A percentile compares a stretch with the other conserved stretches of the same genome.
Evolutionary conservation across 1,140 invertebrate species (phyloP).

Genomic region (Gryon sp.): DNA sequence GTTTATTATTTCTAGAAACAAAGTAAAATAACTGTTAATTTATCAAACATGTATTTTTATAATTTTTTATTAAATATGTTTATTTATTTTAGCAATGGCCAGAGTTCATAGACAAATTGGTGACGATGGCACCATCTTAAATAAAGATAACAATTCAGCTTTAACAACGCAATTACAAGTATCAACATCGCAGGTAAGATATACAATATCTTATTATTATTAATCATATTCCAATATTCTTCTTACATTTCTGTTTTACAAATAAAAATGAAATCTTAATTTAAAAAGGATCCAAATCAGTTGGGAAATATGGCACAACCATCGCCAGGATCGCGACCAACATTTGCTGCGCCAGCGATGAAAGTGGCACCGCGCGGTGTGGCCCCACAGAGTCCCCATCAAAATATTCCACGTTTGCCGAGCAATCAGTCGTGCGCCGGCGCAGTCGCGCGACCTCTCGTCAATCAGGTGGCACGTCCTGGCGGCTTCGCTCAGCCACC

Average conservation of each 20-base stretch:
- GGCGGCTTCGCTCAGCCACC: conserved; percentile 74
- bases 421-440: conserved; percentile 66
- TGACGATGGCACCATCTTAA: conserved; percentile 75
- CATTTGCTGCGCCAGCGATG: conserved; percentile 77
- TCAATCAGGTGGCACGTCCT: conserved; percentile 57
- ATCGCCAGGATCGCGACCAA: conserved; percentile 77
- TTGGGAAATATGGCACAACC: conserved; percentile 76
- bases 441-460: conserved; percentile 66
- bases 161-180: conserved; percentile 82
- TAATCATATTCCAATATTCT: too few relatives aligned
- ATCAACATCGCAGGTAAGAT: conserved; percentile 77
- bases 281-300: conserved; percentile 74
- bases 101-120: conserved; percentile 81
- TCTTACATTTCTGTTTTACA: neutral
- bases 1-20: conserved; percentile 28
- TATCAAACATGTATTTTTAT: too few relatives aligned
- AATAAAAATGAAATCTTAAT: conserved; percentile 25
- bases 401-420: conserved; percentile 72
- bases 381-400: conserved; percentile 74
- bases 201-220: too few relatives aligned
- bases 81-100: conserved; percentile 78
- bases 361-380: conserved; percentile 76
- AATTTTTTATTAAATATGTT: neutral
- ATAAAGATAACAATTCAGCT: conserved; percentile 71
- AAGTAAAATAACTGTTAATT: neutral